Evolutionary conservation across 2,888 invertebrate genomes (phyloP).

Genomic region (Spatulosminthurus flaviceps): DNA sequence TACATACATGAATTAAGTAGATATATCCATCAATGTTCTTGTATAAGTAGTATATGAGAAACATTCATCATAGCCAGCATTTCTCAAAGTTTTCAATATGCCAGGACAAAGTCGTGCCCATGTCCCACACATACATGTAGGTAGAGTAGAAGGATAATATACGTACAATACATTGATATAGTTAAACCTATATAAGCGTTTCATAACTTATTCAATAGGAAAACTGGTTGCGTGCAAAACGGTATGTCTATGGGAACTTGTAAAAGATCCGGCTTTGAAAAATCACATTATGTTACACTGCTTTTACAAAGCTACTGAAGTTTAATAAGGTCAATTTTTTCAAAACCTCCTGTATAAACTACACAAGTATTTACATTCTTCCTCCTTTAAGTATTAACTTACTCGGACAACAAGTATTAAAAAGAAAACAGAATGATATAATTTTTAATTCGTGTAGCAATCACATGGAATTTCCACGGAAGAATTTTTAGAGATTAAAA

Average conservation of each 20-base stretch:
- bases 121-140: too few species aligned
- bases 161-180: too few species aligned
- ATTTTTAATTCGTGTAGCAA: not conserved
- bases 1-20: not conserved
- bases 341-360: not conserved
- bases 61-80: too few species aligned
- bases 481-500: not conserved
- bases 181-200: too few species aligned
- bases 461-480: not conserved
- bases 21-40: not conserved
- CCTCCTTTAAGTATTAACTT: too few species aligned
- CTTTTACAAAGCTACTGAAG: not conserved
- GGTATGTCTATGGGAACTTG: conserved; percentile 35
- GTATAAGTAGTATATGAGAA: too few species aligned
- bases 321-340: conserved; percentile 38
- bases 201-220: conserved; percentile 4
- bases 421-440: too few species aligned
- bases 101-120: too few species aligned
- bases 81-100: too few species aligned
- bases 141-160: too few species aligned
- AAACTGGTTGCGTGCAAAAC: conserved; percentile 36
- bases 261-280: conserved; percentile 36
- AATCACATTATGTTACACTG: not conserved
- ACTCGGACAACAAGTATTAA: too few species aligned
- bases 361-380: too few species aligned